These are phyloP conservation scores for Caranx melampygus DNA, from an alignment of 2,113 vertebrate genomes.

Conservation along the genomic window DNA sequence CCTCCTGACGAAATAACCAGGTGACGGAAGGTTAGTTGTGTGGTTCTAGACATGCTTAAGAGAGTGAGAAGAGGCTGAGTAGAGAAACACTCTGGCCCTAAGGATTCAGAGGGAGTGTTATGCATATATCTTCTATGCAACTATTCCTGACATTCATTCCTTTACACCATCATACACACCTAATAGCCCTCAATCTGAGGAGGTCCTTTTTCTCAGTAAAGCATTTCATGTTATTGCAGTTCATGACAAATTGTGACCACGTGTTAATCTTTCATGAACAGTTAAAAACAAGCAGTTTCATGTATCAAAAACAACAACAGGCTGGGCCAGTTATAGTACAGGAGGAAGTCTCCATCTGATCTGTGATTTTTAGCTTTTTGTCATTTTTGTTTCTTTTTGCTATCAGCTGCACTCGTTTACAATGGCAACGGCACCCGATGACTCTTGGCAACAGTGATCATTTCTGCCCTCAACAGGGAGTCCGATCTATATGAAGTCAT, in stretches of 20 bases:
- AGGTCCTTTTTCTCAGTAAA: constrained; percentile 53
- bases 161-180: constrained; percentile 36
- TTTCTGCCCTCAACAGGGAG: constrained; percentile 7
- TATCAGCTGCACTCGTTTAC: constrained; percentile 39
- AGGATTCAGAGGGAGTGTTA: neutral
- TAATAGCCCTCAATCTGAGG: constrained; percentile 34
- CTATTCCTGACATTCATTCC: constrained; percentile 37
- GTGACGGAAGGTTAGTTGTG: constrained; percentile 10
- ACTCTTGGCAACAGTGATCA: constrained; percentile 16
- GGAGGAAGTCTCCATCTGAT: fast-evolving
- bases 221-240: constrained; percentile 70
- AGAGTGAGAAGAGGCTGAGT: constrained; percentile 1
- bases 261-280: constrained; percentile 46
- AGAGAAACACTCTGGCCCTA: constrained; percentile 6
- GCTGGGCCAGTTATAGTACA: constrained; percentile 1
- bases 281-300: constrained; percentile 36
- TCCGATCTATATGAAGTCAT: constrained; percentile 26
- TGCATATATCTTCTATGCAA: constrained; percentile 22
- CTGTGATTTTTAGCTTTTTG: neutral
- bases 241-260: constrained; percentile 41
- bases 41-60: constrained; percentile 38
- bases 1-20: constrained; percentile 3
- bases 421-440: constrained; percentile 40
- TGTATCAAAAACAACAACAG: constrained; percentile 53
- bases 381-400: neutral